Conservation (phyloP, 2,113 vertebrate species). For the Centropus unirufus region DNA sequence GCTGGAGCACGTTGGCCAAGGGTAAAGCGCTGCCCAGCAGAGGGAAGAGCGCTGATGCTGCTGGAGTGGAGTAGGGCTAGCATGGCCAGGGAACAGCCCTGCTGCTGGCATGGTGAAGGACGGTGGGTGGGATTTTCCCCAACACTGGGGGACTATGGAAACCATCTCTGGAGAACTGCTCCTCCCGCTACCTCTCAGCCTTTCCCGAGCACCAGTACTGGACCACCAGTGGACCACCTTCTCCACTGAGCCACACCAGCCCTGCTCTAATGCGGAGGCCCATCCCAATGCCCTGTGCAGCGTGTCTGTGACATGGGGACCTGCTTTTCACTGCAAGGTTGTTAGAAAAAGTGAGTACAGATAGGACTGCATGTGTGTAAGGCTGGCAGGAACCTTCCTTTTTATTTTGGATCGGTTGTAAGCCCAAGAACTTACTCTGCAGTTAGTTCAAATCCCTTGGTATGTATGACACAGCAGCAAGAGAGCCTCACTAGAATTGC, state of each 20-base stretch:
- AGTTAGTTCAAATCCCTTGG: background rate
- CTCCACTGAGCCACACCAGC: background rate
- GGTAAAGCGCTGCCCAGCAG: rapidly evolving
- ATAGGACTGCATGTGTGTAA: background rate
- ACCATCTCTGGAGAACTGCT: background rate
- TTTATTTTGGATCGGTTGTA: background rate
- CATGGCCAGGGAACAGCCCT: rapidly evolving
- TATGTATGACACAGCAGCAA: background rate
- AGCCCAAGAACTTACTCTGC: background rate
- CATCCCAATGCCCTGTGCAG: rapidly evolving
- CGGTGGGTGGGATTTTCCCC: background rate
- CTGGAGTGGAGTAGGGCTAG: background rate
- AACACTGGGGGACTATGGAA: background rate
- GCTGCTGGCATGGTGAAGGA: rapidly evolving
- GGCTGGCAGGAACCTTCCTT: background rate
- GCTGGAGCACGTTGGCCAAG: background rate
- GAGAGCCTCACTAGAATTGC: background rate
- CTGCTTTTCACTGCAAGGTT: background rate
- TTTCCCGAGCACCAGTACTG: background rate
- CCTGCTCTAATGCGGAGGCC: rapidly evolving
- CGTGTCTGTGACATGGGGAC: background rate
- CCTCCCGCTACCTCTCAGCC: background rate
- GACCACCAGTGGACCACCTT: background rate
- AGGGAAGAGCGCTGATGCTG: background rate
- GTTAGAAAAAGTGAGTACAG: background rate